phyloP scores from a whole-genome alignment of 1,140 invertebrate genomes.

The Cecropterus lyciades region DNA sequence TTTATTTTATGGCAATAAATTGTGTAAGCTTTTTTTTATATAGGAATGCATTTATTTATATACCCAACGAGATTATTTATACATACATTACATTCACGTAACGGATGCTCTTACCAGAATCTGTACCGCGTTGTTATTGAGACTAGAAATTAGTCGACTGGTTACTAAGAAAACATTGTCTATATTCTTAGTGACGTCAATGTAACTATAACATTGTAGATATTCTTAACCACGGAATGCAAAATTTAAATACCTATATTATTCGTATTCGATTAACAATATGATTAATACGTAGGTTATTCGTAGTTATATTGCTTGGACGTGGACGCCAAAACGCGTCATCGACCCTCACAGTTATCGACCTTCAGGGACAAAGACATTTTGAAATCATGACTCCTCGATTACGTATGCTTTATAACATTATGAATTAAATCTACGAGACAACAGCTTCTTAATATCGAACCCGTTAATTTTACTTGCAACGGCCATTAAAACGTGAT shows the following conservation, averaged over 20 bases:
- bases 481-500: not conserved
- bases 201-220: not conserved
- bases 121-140: not conserved
- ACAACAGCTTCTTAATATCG: constrained; percentile 10
- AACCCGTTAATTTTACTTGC: constrained; percentile 10
- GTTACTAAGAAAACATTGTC: not conserved
- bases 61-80: too few species aligned
- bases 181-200: not conserved
- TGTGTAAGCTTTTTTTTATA: too few species aligned
- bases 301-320: not conserved
- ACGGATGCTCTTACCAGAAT: constrained; percentile 4
- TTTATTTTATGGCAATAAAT: not conserved
- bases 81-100: too few species aligned
- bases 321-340: constrained; percentile 17
- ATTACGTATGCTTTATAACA: constrained; percentile 13
- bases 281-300: constrained; percentile 5
- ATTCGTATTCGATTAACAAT: not conserved
- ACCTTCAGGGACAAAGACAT: constrained; percentile 24
- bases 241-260: not conserved
- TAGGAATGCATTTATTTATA: not conserved
- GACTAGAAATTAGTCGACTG: not conserved
- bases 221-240: not conserved
- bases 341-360: constrained; percentile 24
- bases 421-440: constrained; percentile 6
- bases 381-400: constrained; percentile 22